A percentile compares a stretch with the other conserved stretches of the same genome.
Conservation (phyloP, 2,113 vertebrate genomes). For the Odocoileus virginianus region DNA sequence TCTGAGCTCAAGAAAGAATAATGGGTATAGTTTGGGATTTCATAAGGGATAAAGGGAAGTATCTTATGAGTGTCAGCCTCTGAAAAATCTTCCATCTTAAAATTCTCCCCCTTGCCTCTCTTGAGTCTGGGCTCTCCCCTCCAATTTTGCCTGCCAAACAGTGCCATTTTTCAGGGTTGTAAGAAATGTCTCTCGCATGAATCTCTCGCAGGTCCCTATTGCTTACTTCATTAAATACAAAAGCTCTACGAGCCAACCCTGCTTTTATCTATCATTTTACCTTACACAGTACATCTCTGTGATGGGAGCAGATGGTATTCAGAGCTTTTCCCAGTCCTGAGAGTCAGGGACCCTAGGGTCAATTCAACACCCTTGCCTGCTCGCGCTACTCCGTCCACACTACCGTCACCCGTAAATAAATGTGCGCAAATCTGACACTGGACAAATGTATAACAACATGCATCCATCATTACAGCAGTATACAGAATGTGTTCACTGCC, state of each 20-base stretch:
- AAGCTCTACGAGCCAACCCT: not conserved
- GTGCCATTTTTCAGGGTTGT: not conserved
- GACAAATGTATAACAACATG: not conserved
- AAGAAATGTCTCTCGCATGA: not conserved
- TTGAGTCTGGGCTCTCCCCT: not conserved
- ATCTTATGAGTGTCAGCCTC: not conserved
- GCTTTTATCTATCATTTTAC: conserved; percentile 6
- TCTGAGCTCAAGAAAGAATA: conserved; percentile 70
- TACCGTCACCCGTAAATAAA: not conserved
- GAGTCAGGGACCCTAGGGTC: not conserved
- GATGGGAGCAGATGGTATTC: not conserved
- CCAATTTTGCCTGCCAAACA: not conserved
- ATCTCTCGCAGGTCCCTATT: not conserved
- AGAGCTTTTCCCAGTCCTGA: not conserved
- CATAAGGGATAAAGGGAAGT: not conserved
- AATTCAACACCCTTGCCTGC: not conserved
- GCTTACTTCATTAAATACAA: conserved; percentile 35
- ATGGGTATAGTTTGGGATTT: not conserved
- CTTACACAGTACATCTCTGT: not conserved
- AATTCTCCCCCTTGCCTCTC: not conserved
- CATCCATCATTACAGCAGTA: not conserved
- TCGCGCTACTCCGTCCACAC: not conserved
- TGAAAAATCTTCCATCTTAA: conserved; percentile 9
- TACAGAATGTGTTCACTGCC: not conserved
- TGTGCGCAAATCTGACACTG: not conserved